These are phyloP conservation scores for Corticium candelabrum DNA, from an alignment of 37 sponge, comb jelly and placozoan genomes.

Conservation along the genomic window DNA sequence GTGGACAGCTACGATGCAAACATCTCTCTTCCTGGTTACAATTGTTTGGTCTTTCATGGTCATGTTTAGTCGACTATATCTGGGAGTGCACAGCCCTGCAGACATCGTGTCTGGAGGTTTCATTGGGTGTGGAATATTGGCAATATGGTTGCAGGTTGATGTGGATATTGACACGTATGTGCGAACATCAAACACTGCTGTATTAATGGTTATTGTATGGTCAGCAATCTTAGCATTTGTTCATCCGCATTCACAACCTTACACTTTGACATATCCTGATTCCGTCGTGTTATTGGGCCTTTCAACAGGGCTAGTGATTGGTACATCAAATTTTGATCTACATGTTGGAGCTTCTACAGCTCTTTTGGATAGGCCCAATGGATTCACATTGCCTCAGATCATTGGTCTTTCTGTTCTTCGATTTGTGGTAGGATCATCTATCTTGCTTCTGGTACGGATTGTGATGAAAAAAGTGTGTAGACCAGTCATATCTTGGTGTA, in stretches of 20 bases:
- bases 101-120: conserved; percentile 43
- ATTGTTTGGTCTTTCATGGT: conserved; percentile 41
- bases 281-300: conserved; percentile 40
- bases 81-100: conserved; percentile 59
- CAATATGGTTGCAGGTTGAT: conserved; percentile 25
- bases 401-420: background rate
- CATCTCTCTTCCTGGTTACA: conserved; percentile 11
- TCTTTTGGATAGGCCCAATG: conserved; percentile 12
- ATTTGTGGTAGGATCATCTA: background rate
- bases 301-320: conserved; percentile 22
- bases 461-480: background rate
- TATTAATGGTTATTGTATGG: conserved; percentile 9
- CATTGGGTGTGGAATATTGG: conserved; percentile 38
- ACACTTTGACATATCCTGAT: conserved; percentile 32
- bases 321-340: background rate
- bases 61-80: conserved; percentile 55
- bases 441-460: background rate
- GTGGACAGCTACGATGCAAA: background rate
- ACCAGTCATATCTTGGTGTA: background rate
- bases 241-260: conserved; percentile 40
- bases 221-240: conserved; percentile 14
- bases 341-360: background rate
- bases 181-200: background rate
- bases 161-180: conserved; percentile 6
- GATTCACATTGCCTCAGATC: background rate